Evolutionary conservation across 2,113 vertebrate genomes (phyloP).

Genomic region (Neofelis nebulosa): DNA sequence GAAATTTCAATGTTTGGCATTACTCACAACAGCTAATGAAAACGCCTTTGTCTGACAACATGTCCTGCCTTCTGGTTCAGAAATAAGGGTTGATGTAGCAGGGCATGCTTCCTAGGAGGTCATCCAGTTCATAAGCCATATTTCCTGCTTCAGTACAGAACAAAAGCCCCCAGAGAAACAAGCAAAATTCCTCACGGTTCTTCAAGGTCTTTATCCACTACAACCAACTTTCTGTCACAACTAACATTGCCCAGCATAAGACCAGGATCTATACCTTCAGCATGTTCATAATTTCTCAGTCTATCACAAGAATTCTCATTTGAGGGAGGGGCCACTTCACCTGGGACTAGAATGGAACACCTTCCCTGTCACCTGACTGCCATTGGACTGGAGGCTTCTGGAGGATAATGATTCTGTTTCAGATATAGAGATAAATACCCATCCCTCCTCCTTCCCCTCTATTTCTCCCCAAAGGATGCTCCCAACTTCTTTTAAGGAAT

Average conservation of each 20-base stretch:
- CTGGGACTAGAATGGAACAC: slow-evolving; percentile 79
- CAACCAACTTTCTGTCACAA: neutral
- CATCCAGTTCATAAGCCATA: neutral
- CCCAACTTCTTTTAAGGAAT: slow-evolving; percentile 68
- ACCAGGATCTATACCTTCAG: neutral
- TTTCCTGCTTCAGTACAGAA: neutral
- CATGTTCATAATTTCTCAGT: neutral
- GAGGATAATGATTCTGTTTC: slow-evolving; percentile 79
- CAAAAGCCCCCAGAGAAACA: neutral
- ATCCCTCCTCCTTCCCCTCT: neutral
- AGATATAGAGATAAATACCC: slow-evolving; percentile 80
- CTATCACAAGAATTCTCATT: slow-evolving; percentile 14
- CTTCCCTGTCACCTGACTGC: slow-evolving; percentile 76
- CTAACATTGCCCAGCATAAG: neutral
- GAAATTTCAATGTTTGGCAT: neutral
- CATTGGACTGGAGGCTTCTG: slow-evolving; percentile 76
- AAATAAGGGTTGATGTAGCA: neutral
- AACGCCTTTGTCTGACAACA: neutral
- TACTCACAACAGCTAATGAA: neutral
- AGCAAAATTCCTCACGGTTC: neutral
- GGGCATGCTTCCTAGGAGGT: neutral
- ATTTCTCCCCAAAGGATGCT: slow-evolving; percentile 14
- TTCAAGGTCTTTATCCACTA: neutral
- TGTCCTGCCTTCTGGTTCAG: neutral
- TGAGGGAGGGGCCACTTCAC: slow-evolving; percentile 78